A percentile compares a stretch with the other conserved stretches of the same genome.
These are phyloP conservation scores for Ectemnius continuus DNA, from an alignment of 2,888 invertebrate species.

Conservation along the genomic window DNA sequence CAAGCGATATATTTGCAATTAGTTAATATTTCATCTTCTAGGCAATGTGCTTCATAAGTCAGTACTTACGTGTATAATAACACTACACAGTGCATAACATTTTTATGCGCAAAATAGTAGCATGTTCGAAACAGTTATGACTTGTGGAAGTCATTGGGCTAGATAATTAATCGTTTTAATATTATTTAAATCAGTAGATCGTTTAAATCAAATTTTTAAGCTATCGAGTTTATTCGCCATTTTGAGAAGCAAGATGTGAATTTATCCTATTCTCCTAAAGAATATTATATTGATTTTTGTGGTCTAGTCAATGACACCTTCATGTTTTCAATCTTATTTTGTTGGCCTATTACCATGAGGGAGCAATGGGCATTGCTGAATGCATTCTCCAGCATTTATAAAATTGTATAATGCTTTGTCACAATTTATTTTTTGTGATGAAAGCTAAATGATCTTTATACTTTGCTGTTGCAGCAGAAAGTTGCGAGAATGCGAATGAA, in stretches of 20 bases:
- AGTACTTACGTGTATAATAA: too few species aligned
- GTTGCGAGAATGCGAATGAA: slow-evolving; percentile 23
- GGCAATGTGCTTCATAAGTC: slow-evolving; percentile 12
- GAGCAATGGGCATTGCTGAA: too few species aligned
- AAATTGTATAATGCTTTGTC: slow-evolving; percentile 17
- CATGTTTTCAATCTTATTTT: slow-evolving; percentile 32
- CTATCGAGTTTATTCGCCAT: slow-evolving; percentile 25
- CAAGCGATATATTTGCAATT: slow-evolving; percentile 66
- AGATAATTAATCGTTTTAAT: slow-evolving; percentile 1
- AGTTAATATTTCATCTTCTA: slow-evolving; percentile 50
- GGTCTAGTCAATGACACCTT: slow-evolving; percentile 55
- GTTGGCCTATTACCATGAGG: too few species aligned
- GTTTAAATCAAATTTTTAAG: slow-evolving; percentile 22
- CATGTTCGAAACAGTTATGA: not conserved
- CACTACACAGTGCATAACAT: too few species aligned
- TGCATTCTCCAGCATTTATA: not conserved
- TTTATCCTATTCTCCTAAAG: slow-evolving; percentile 19
- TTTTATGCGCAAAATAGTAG: not conserved
- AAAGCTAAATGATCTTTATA: slow-evolving; percentile 10
- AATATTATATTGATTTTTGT: slow-evolving; percentile 37
- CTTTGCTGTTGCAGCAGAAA: slow-evolving; percentile 8
- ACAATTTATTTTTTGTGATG: slow-evolving; percentile 1
- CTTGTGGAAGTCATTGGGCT: slow-evolving; percentile 2
- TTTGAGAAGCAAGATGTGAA: slow-evolving; percentile 12
- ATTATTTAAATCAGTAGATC: slow-evolving; percentile 26